Base-by-base conservation (phyloP, 2,113 vertebrate genomes). In the Equus przewalskii region DNA sequence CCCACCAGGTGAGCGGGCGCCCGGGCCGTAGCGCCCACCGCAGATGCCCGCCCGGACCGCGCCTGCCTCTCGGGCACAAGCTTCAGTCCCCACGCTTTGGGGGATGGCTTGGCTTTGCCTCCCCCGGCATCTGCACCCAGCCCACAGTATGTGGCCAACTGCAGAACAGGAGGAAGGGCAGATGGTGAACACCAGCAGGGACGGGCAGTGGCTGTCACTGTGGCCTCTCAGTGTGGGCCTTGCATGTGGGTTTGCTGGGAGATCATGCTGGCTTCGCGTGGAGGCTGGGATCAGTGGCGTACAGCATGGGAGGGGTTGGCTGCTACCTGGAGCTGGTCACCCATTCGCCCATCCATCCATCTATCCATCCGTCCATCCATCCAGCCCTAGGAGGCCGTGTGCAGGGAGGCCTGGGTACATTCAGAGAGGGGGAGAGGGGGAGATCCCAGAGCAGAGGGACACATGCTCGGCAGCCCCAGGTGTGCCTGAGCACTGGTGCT, bases 1-100 rank as follows among this genome's bases (percentile, higher is more conserved):
- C 99, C 96, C 99, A 99, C 97, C 99, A 99, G 99, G 99, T 99
- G 98, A 99, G 99, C 96, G 89, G 93, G 96, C 18, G 12, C 79
- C 84, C 28, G 36, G 94, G 82, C 93, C 18, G 5, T 54, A 60
- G 81, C 12, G 58, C 87, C 92, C 84, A 12, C 80, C 10, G 3
- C 41, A 75, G 58, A 75, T 8, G 67, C 88, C 92, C 10, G 54
- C 84, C 67, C 18, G 72, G 87, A 91, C 62, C 83, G 75, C 5
- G 54, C 51, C 81, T 8, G 16, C 88, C 65, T 51, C 64, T 92
- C 10, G 5, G 92, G 94, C 19, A 1, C 81, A 54, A 62, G 46
- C 79, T 73, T 58, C 3, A 54, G 51, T 54, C 51, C 15, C 51
- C 62, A 9, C 79, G 65, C 28, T 28, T 58, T 30, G 16, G 93